Conservation (phyloP, 2,797 vertebrate genomes). For the Ptychobarbus kaznakovi region DNA sequence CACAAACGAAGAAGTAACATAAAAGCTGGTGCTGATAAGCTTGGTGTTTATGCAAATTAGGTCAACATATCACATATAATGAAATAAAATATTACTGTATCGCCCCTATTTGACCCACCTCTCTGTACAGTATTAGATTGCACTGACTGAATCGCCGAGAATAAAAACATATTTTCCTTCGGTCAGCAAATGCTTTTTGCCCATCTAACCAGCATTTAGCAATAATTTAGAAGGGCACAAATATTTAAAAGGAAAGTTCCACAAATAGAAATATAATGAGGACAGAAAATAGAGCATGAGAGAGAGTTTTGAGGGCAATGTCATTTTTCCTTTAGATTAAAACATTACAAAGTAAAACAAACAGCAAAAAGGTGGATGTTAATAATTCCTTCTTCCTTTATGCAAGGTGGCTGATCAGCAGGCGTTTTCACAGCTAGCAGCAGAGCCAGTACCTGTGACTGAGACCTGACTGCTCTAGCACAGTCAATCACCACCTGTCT, state of each 20-base stretch:
- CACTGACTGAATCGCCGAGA: neutral
- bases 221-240: conserved; percentile 4
- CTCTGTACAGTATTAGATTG: neutral
- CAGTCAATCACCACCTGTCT: conserved; percentile 33
- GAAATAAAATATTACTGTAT: conserved; percentile 1
- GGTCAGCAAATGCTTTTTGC: neutral
- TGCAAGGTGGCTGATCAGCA: conserved; percentile 41
- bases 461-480: conserved; percentile 29
- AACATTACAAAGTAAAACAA: neutral
- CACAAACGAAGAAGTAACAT: conserved; percentile 5
- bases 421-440: conserved; percentile 18
- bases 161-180: conserved; percentile 7
- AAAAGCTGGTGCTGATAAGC: conserved; percentile 9
- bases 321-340: neutral
- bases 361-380: neutral
- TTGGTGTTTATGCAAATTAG: neutral
- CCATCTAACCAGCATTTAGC: conserved; percentile 19
- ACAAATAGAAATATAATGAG: conserved; percentile 31
- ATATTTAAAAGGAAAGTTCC: conserved; percentile 14
- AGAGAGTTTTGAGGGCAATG: neutral
- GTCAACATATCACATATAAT: neutral
- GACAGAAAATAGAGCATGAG: conserved; percentile 25
- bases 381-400: conserved; percentile 17
- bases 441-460: conserved; percentile 33
- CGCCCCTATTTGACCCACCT: neutral